These are phyloP conservation scores for Myotis findleyi DNA, from an alignment of 2,797 vertebrate species.

Conservation along the genomic window DNA sequence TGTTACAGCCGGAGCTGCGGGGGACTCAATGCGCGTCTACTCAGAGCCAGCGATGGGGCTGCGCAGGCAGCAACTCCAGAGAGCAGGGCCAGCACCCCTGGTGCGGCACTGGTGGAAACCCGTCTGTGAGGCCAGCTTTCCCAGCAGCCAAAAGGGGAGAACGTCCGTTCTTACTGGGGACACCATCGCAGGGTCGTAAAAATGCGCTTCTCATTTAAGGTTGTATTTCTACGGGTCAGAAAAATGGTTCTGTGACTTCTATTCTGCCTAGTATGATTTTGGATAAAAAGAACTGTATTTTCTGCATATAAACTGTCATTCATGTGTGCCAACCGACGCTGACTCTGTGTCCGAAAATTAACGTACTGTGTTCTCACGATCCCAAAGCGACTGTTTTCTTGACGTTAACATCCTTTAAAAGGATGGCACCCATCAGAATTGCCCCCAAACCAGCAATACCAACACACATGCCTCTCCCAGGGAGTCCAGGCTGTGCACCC, in stretches of 20 bases:
- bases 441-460: too few relatives aligned
- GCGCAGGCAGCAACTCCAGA: rapidly evolving
- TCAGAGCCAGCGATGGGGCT: not conserved
- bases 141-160: not conserved
- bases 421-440: rapidly evolving
- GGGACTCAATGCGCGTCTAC: not conserved
- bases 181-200: rapidly evolving
- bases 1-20: not conserved
- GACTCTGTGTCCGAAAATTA: not conserved
- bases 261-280: not conserved
- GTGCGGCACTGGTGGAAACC: rapidly evolving
- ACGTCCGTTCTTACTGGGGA: rapidly evolving
- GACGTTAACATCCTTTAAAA: too few relatives aligned
- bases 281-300: not conserved
- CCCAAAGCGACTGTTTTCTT: not conserved
- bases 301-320: not conserved
- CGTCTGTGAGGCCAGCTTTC: rapidly evolving
- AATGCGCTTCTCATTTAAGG: not conserved
- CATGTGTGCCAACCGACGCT: not conserved
- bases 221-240: not conserved
- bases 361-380: rapidly evolving
- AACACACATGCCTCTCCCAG: rapidly evolving
- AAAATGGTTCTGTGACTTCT: not conserved
- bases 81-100: not conserved
- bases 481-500: too few relatives aligned